Conservation (phyloP, 2,113 vertebrate genomes). For the Rhinolophus sinicus region DNA sequence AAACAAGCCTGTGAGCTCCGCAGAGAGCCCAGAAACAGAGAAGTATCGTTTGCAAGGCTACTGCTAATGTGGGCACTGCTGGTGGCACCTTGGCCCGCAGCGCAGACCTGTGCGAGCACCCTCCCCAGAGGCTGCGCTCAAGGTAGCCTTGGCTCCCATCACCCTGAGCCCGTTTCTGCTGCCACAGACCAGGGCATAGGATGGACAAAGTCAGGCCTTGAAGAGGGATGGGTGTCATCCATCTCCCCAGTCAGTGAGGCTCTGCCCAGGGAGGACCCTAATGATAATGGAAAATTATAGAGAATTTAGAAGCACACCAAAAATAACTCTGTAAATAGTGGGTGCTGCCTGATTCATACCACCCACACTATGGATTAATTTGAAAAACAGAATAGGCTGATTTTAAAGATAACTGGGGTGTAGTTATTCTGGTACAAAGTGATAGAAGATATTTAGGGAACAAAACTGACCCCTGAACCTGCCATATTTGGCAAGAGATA, state of each 20-base stretch:
- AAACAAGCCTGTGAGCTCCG: neutral
- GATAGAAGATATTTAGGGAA: neutral
- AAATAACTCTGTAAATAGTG: neutral
- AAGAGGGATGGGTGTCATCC: neutral
- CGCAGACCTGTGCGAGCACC: neutral
- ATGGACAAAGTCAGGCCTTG: neutral
- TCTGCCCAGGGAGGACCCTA: neutral
- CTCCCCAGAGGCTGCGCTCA: neutral
- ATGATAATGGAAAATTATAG: neutral
- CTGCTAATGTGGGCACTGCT: accelerated
- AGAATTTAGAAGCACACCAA: accelerated
- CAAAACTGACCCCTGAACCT: neutral
- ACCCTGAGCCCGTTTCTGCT: neutral
- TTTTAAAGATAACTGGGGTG: neutral
- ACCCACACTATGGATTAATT: too few relatives aligned
- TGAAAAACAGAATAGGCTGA: neutral
- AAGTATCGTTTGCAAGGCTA: too few relatives aligned
- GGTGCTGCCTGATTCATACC: neutral
- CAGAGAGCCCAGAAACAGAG: neutral
- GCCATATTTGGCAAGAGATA: neutral
- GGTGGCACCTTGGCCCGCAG: accelerated
- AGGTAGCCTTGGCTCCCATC: neutral
- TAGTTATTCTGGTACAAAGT: neutral
- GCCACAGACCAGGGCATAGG: neutral
- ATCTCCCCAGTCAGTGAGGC: neutral